Conservation (phyloP, 2,797 vertebrate genomes). For the Silurus aristotelis region DNA sequence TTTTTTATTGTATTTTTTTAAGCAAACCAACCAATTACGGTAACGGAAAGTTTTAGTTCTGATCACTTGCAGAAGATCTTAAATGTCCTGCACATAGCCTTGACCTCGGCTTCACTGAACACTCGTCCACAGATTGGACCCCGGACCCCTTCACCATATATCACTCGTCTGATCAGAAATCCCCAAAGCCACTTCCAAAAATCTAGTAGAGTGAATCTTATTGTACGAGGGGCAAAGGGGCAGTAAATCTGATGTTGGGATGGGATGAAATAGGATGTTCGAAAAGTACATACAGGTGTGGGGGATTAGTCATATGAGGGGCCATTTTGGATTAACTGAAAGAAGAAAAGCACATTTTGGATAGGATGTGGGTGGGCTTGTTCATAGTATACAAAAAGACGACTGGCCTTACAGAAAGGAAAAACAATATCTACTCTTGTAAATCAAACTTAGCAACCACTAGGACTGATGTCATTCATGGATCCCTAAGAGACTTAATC, state of each 20-base stretch:
- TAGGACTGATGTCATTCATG: background rate
- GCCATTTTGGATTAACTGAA: background rate
- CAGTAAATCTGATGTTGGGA: background rate
- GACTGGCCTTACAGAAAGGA: background rate
- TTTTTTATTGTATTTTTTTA: background rate
- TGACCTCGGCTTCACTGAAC: background rate
- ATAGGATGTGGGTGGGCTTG: background rate
- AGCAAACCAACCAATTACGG: no score
- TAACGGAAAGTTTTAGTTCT: no score
- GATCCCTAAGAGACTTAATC: no score
- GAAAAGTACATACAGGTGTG: background rate
- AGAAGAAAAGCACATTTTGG: background rate
- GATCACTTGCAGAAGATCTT: background rate
- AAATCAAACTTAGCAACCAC: background rate
- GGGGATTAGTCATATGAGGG: background rate
- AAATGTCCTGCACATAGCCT: background rate
- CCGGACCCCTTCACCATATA: background rate
- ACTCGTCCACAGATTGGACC: background rate
- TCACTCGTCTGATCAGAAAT: background rate
- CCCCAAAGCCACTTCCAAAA: background rate
- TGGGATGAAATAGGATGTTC: background rate
- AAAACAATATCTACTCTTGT: background rate
- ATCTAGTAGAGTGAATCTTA: background rate
- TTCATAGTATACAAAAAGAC: background rate
- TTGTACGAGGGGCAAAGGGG: background rate